Evolutionary conservation across 2,888 invertebrate genomes (phyloP), one percentile per base, ranked within the genome.

Genomic region (Perdita meconis): DNA sequence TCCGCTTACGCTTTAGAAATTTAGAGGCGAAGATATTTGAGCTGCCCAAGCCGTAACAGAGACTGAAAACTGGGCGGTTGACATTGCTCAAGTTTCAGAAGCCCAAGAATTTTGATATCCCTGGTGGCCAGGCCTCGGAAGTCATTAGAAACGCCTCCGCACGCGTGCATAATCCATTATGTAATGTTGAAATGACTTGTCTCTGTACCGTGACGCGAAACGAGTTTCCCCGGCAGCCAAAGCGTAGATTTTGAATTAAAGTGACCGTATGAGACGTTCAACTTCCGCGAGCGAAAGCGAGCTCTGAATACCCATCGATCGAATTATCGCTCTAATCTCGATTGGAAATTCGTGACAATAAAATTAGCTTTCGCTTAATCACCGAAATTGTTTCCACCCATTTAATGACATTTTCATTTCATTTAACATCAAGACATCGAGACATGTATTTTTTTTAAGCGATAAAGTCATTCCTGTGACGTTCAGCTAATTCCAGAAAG

Each of bases 291-390:
- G 40, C 22, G n/a, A 26, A 13, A 19, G 19, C 19, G 12, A 30
- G 2, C 13, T 10, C 3, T n/a, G 0, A 19, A 30, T 13, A 30
- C 26, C 30, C 60, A n/a, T 4, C 12, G 51, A 19, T 51, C 63
- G 64, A 40, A 22, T 13, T 13, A 26, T 19, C 53, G 19, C 10
- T 16, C 13, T n/a, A 19, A 34, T 13, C 36, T 44, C 50, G 51
- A 53, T 12, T 30, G 44, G 16, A 60, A 76, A 78, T 67, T 76
- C 71, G 50, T 51, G 40, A 47, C 44, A 59, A 63, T 12, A 38
- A 3, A 26, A 59, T 50, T 50, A 16, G n/a, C 68, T 63, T 55
- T 66, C 55, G 22, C 67, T 71, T 57, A 72, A 55, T 59, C 63
- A 61, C 60, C 24, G 53, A 56, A 72, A 68, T 38, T n/a, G 44